phyloP scores from a whole-genome alignment of 2,113 vertebrate genomes.

The Ageneiosus marmoratus region DNA sequence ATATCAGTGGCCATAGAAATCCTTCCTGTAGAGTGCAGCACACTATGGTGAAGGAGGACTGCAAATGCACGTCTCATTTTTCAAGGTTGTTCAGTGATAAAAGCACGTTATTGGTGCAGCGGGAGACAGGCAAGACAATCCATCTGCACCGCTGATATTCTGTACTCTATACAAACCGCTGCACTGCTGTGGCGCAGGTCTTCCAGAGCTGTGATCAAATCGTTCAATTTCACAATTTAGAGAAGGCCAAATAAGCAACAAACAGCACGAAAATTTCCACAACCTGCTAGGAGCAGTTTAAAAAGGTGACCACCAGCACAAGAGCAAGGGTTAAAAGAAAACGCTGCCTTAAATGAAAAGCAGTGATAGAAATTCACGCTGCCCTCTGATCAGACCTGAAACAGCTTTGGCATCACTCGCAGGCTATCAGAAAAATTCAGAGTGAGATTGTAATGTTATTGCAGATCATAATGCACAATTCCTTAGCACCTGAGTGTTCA shows the following conservation, averaged over 20 bases:
- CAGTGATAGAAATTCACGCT: slow-evolving; percentile 24
- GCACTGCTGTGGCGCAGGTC: slow-evolving; percentile 27
- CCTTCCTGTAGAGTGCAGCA: slow-evolving; percentile 59
- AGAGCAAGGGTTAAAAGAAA: slow-evolving; percentile 35
- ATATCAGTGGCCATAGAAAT: slow-evolving; percentile 61
- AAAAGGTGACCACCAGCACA: slow-evolving; percentile 16
- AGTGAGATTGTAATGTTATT: slow-evolving; percentile 40
- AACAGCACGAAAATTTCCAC: slow-evolving; percentile 9
- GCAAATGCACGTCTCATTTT: slow-evolving; percentile 60
- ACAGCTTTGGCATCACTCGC: slow-evolving; percentile 33
- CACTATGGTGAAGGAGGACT: slow-evolving; percentile 69
- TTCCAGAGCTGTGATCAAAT: slow-evolving; percentile 18
- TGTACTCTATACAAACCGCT: slow-evolving; percentile 54
- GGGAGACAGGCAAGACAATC: slow-evolving; percentile 58
- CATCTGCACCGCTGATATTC: slow-evolving; percentile 58
- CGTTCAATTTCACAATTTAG: slow-evolving; percentile 36
- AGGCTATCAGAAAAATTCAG: slow-evolving; percentile 17
- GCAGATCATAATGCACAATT: slow-evolving; percentile 37
- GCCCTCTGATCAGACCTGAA: slow-evolving; percentile 30
- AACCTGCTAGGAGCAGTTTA: slow-evolving; percentile 6
- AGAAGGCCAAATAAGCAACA: slow-evolving; percentile 21
- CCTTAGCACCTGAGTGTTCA: slow-evolving; percentile 19
- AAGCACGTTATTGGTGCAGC: slow-evolving; percentile 63
- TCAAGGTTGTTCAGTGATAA: slow-evolving; percentile 76
- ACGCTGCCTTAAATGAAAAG: slow-evolving; percentile 17